Evolutionary conservation across 1,140 invertebrate species (phyloP).

Genomic region (Rhopalosiphum padi): DNA sequence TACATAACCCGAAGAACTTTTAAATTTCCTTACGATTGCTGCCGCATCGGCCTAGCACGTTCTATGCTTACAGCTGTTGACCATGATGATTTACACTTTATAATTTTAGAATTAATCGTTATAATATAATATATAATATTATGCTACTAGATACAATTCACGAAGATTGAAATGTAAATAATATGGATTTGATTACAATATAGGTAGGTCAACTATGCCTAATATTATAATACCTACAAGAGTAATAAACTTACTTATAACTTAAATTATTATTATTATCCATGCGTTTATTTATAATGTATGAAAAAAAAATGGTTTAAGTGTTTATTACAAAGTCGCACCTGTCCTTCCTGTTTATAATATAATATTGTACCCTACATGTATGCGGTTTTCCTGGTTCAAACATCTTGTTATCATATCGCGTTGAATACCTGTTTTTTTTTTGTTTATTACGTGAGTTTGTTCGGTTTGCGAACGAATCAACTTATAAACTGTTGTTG

Average conservation of each 20-base stretch:
- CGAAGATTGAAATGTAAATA: neutral
- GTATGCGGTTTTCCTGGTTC: constrained; percentile 46
- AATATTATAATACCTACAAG: neutral
- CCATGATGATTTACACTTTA: neutral
- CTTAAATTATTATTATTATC: neutral
- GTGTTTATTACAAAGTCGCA: neutral
- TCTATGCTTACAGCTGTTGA: neutral
- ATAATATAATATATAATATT: constrained; percentile 6
- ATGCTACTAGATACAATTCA: neutral
- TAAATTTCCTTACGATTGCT: neutral
- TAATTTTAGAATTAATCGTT: neutral
- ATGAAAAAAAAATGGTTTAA: neutral
- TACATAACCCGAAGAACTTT: neutral
- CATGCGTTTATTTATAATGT: neutral
- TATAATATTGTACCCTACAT: neutral
- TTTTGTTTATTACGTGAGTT: constrained; percentile 36
- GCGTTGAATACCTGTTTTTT: constrained; percentile 1
- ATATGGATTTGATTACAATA: neutral
- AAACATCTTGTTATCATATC: constrained; percentile 36
- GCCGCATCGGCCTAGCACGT: neutral
- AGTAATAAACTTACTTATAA: neutral
- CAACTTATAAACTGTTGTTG: neutral
- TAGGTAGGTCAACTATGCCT: neutral
- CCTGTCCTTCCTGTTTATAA: constrained; percentile 35
- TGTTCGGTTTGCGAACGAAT: neutral